Conservation (phyloP, 2,888 invertebrate species). For the Spialia ferax region DNA sequence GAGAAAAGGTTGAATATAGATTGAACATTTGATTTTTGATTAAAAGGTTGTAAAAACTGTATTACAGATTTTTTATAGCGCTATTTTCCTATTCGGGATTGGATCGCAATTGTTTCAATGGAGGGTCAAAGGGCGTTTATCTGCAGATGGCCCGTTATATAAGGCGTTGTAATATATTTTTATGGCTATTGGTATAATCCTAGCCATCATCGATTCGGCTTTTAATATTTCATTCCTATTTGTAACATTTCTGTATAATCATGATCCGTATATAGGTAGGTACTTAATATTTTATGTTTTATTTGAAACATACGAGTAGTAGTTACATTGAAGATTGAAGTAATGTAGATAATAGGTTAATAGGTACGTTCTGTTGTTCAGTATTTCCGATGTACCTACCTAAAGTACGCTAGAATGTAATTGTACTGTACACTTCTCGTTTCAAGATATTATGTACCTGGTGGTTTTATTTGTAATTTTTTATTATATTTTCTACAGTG, state of each 20-base stretch:
- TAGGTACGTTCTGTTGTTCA: no score
- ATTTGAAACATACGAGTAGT: no score
- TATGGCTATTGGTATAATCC: constrained; percentile 31
- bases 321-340: no score
- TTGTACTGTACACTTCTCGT: no score
- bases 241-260: background rate
- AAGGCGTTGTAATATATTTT: constrained; percentile 29
- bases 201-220: constrained; percentile 10
- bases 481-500: no score
- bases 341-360: no score
- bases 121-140: constrained; percentile 24
- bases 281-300: no score
- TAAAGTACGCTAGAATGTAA: no score
- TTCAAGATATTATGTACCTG: no score
- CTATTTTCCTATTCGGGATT: constrained; percentile 19
- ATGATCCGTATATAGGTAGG: no score
- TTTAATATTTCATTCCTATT: background rate
- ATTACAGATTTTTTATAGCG: background rate
- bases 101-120: constrained; percentile 14
- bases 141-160: constrained; percentile 16
- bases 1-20: background rate
- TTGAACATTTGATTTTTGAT: background rate
- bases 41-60: background rate
- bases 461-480: no score
- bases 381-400: no score